Evolutionary conservation across 1,140 invertebrate species (phyloP).

Genomic region (Argopecten irradians): DNA sequence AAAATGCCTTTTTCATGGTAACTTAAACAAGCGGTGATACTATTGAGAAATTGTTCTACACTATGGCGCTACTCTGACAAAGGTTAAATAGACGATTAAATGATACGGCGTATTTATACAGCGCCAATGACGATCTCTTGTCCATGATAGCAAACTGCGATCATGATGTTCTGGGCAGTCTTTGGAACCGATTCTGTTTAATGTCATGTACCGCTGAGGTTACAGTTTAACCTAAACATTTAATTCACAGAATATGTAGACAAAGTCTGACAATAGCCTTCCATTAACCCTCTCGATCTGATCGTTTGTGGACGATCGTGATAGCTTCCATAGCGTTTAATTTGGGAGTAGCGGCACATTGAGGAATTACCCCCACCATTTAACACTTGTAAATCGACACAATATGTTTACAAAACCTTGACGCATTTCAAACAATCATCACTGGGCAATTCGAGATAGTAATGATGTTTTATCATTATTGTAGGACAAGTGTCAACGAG

Average conservation of each 20-base stretch:
- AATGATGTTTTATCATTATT: neutral
- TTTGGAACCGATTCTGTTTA: neutral
- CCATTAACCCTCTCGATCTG: neutral
- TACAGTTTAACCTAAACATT: neutral
- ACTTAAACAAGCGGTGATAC: neutral
- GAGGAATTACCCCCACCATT: neutral
- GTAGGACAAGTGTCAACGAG: neutral
- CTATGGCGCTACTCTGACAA: neutral
- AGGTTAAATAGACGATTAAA: neutral
- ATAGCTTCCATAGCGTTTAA: neutral
- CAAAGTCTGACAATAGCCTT: neutral
- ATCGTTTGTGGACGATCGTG: neutral
- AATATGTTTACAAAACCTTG: conserved; percentile 6
- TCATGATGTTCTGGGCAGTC: neutral
- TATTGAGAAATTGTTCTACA: neutral
- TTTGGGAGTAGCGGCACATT: neutral
- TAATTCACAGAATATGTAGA: neutral
- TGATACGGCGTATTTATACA: neutral
- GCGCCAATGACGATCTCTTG: neutral
- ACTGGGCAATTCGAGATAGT: neutral
- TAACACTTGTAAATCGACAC: neutral
- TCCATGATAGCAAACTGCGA: neutral
- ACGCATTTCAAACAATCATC: neutral
- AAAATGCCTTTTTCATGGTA: conserved; percentile 13
- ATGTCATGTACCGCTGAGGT: neutral